A percentile compares a stretch with the other conserved stretches of the same genome.
Conservation (phyloP, 2,797 vertebrate species). For the Crenuchus spilurus region DNA sequence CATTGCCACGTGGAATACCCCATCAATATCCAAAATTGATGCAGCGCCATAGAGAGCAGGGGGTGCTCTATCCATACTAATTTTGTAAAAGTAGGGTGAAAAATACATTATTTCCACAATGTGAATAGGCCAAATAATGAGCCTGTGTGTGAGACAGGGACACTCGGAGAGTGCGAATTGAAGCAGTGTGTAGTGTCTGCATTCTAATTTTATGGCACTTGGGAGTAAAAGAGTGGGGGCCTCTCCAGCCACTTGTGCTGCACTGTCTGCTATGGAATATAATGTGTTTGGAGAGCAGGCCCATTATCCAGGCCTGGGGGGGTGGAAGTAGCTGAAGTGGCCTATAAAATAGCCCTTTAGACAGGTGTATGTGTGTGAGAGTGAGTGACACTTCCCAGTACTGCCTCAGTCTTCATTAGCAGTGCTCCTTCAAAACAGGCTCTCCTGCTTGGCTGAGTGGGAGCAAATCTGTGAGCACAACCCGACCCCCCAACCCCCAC, state of each 20-base stretch:
- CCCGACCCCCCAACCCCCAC: slow-evolving; percentile 24
- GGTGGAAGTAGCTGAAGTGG: slow-evolving; percentile 47
- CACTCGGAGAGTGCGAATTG: slow-evolving; percentile 39
- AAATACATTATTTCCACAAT: slow-evolving; percentile 50
- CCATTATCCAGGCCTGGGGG: slow-evolving; percentile 56
- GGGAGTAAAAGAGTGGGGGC: slow-evolving; percentile 52
- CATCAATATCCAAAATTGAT: slow-evolving; percentile 25
- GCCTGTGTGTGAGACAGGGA: slow-evolving; percentile 38
- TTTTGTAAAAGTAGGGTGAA: slow-evolving; percentile 41
- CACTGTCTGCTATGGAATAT: slow-evolving; percentile 57
- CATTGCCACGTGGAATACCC: neutral
- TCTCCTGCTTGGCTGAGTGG: slow-evolving; percentile 49
- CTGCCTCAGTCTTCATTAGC: slow-evolving; percentile 57
- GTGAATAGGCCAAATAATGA: slow-evolving; percentile 54
- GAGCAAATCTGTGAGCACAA: slow-evolving; percentile 31
- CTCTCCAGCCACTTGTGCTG: slow-evolving; percentile 58
- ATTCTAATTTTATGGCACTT: slow-evolving; percentile 63
- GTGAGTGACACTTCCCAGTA: slow-evolving; percentile 42
- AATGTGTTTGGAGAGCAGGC: slow-evolving; percentile 63
- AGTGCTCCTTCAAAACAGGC: slow-evolving; percentile 47
- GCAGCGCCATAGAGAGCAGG: slow-evolving; percentile 2
- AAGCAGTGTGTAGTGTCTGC: slow-evolving; percentile 51
- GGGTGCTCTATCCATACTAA: slow-evolving; percentile 19
- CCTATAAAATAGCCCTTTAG: slow-evolving; percentile 52
- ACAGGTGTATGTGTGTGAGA: slow-evolving; percentile 29